Conservation (phyloP, 2,797 vertebrate species). For the Gouania willdenowi region DNA sequence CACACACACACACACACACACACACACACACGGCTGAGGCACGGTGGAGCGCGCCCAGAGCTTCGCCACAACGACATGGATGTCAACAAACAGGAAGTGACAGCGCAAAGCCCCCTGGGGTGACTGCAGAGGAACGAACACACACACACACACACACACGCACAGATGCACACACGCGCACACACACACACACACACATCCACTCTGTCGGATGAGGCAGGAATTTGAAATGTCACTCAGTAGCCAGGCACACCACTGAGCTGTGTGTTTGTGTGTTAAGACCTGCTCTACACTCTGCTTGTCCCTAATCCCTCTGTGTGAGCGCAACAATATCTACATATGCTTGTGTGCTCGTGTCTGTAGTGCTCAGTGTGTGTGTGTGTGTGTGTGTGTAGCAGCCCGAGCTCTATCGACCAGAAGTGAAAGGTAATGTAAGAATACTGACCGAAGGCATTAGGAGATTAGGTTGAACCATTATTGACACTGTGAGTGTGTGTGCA, state of each 20-base stretch:
- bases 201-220: slow-evolving; percentile 46
- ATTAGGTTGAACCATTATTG: slow-evolving; percentile 41
- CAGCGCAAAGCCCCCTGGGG: slow-evolving; percentile 60
- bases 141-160: slow-evolving; percentile 18
- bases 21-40: slow-evolving; percentile 30
- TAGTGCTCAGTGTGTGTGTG: not conserved
- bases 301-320: slow-evolving; percentile 36
- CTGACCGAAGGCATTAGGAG: slow-evolving; percentile 19
- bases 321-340: slow-evolving; percentile 27
- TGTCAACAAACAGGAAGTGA: slow-evolving; percentile 76
- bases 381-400: not conserved
- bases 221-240: slow-evolving; percentile 62
- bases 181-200: slow-evolving; percentile 12
- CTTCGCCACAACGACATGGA: slow-evolving; percentile 60
- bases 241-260: slow-evolving; percentile 22
- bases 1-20: slow-evolving; percentile 14
- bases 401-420: slow-evolving; percentile 20
- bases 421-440: slow-evolving; percentile 25
- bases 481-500: slow-evolving; percentile 4
- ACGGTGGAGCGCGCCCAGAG: slow-evolving; percentile 60
- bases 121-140: slow-evolving; percentile 54
- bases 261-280: slow-evolving; percentile 10
- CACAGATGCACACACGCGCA: slow-evolving; percentile 13
- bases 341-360: slow-evolving; percentile 1
- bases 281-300: slow-evolving; percentile 12